A percentile compares a stretch with the other conserved stretches of the same genome.
Evolutionary conservation across 2,888 invertebrate species (phyloP).

Genomic region (Deilephila porcellus): DNA sequence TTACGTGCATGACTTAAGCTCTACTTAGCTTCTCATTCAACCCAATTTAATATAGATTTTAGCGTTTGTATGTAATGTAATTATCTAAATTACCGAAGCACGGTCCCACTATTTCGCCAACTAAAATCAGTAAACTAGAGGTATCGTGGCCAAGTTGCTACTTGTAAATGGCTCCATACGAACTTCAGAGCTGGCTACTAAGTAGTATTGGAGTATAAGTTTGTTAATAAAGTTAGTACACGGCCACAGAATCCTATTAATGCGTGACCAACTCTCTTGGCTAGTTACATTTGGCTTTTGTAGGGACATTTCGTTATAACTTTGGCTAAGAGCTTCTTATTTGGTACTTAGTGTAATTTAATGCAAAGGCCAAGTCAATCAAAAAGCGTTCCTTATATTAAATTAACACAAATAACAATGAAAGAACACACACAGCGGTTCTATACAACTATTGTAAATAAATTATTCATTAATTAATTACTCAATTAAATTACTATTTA

Average conservation of each 20-base stretch:
- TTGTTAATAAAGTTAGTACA: conserved; percentile 20
- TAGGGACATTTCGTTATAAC: not conserved
- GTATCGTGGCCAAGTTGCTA: not conserved
- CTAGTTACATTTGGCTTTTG: conserved; percentile 6
- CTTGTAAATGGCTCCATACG: not conserved
- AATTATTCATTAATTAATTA: too few relatives aligned
- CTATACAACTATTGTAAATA: too few relatives aligned
- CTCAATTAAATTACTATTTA: too few relatives aligned
- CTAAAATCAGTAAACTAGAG: not conserved
- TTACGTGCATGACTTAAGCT: too few relatives aligned
- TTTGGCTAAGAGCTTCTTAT: too few relatives aligned
- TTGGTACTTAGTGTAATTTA: too few relatives aligned
- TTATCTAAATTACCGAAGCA: not conserved
- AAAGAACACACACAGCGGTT: too few relatives aligned
- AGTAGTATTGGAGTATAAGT: conserved; percentile 1
- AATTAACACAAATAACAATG: too few relatives aligned
- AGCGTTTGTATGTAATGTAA: not conserved
- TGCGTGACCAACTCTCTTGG: not conserved
- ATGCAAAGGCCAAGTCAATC: too few relatives aligned
- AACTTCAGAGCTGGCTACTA: conserved; percentile 2
- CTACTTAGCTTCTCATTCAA: too few relatives aligned
- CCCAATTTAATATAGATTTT: too few relatives aligned
- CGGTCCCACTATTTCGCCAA: not conserved
- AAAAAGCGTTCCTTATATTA: too few relatives aligned
- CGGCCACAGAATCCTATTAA: conserved; percentile 18